phyloP scores from a whole-genome alignment of 37 sponge, comb jelly and placozoan genomes.

The Spongia lamella region DNA sequence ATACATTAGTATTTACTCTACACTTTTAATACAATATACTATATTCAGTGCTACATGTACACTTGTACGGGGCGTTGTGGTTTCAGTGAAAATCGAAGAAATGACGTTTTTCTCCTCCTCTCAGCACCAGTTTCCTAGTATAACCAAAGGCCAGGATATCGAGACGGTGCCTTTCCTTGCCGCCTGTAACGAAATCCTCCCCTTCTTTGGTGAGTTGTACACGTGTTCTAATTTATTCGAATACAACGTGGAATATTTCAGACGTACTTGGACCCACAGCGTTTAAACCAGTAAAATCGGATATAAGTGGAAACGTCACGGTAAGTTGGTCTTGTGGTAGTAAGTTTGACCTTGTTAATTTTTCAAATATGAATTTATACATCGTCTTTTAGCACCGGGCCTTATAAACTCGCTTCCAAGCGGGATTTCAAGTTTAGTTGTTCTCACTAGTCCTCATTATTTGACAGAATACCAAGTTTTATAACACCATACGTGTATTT shows the following conservation, averaged over 20 bases:
- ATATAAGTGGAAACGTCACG: constrained; percentile 71
- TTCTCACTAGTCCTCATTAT: too few relatives aligned
- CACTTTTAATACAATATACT: too few relatives aligned
- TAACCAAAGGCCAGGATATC: constrained; percentile 58
- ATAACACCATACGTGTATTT: too few relatives aligned
- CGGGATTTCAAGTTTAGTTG: too few relatives aligned
- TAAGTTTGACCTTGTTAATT: too few relatives aligned
- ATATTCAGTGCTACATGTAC: too few relatives aligned
- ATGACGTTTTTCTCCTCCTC: constrained; percentile 73
- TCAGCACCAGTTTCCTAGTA: constrained; percentile 40
- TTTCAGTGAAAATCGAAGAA: neutral
- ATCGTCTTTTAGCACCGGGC: too few relatives aligned
- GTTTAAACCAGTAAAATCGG: constrained; percentile 77
- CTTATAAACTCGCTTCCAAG: too few relatives aligned
- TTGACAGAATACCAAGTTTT: neutral
- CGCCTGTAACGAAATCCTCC: constrained; percentile 62
- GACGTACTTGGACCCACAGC: constrained; percentile 68
- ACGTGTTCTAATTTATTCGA: neutral
- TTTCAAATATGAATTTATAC: too few relatives aligned
- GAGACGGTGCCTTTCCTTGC: constrained; percentile 58
- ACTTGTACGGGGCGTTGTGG: too few relatives aligned
- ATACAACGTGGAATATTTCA: constrained; percentile 8
- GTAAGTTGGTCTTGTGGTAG: constrained; percentile 36
- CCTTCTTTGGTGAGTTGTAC: constrained; percentile 62
- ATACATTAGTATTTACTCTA: too few relatives aligned